These are phyloP conservation scores for Cryptoprocta ferox DNA, from an alignment of 2,797 vertebrate species.

Conservation along the genomic window DNA sequence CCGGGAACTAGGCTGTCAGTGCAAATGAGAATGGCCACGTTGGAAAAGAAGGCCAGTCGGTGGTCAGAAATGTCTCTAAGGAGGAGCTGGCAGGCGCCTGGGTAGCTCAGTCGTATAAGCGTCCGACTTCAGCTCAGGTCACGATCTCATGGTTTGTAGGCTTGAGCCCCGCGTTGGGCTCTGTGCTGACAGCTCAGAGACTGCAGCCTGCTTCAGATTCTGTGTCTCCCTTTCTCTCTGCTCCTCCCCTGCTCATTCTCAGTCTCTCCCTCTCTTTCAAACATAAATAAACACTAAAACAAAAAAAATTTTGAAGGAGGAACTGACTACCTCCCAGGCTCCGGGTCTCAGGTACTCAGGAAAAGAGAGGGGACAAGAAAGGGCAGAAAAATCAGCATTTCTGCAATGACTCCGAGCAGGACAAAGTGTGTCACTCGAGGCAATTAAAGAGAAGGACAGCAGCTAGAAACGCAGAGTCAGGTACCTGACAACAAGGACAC, in stretches of 20 bases:
- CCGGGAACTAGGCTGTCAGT: not conserved
- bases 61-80: not conserved
- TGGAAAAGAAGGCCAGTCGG: not conserved
- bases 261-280: too few relatives aligned
- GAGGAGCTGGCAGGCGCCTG: not conserved
- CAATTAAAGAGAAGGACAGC: not conserved
- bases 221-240: too few relatives aligned
- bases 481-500: not conserved
- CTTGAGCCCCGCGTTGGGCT: too few relatives aligned
- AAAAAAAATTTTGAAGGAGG: not conserved
- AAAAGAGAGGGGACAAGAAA: not conserved
- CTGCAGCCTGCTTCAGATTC: too few relatives aligned
- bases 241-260: too few relatives aligned
- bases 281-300: too few relatives aligned
- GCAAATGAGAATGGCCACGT: not conserved
- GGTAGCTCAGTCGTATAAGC: too few relatives aligned
- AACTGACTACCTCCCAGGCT: not conserved
- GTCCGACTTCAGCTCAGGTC: too few relatives aligned
- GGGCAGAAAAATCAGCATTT: not conserved
- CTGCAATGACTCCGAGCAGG: not conserved
- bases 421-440: not conserved
- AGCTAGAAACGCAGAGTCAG: not conserved
- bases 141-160: too few relatives aligned
- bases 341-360: not conserved
- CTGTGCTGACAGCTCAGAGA: too few relatives aligned